A percentile compares a stretch with the other conserved stretches of the same genome.
phyloP scores from a whole-genome alignment of 2,888 invertebrate genomes.

The Tubiluchus corallicola region DNA sequence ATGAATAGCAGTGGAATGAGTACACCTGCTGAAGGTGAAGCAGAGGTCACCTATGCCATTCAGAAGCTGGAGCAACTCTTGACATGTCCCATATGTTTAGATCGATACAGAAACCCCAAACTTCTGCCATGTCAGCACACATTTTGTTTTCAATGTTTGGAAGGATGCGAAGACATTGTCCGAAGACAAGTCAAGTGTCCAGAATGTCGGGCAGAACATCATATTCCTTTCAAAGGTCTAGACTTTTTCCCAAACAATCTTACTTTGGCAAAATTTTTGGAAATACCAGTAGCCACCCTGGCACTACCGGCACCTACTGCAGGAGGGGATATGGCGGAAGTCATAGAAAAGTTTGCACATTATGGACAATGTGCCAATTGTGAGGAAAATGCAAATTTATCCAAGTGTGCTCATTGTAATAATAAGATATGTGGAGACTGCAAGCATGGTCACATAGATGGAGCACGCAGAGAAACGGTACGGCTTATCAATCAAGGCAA shows the following conservation, averaged over 20 bases:
- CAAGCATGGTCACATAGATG: conserved; percentile 82
- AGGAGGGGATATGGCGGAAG: neutral
- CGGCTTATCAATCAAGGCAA: conserved; percentile 59
- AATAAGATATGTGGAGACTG: conserved; percentile 92
- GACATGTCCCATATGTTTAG: conserved; percentile 94
- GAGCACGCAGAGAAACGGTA: conserved; percentile 69
- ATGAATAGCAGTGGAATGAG: conserved; percentile 5
- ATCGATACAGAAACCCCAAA: conserved; percentile 93
- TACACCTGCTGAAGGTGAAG: conserved; percentile 5
- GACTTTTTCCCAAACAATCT: conserved; percentile 90
- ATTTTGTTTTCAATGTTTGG: conserved; percentile 97
- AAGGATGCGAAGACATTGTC: conserved; percentile 42
- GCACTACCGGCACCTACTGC: conserved; percentile 35
- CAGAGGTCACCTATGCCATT: neutral
- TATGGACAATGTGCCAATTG: conserved; percentile 26
- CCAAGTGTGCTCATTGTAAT: conserved; percentile 79
- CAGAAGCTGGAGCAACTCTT: conserved; percentile 59
- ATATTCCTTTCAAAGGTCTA: conserved; percentile 83
- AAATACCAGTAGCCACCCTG: conserved; percentile 50
- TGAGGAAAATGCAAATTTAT: conserved; percentile 25
- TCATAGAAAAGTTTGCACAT: conserved; percentile 2
- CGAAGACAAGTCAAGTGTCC: conserved; percentile 91
- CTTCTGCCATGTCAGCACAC: conserved; percentile 98
- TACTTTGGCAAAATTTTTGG: conserved; percentile 79
- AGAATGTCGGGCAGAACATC: conserved; percentile 89